phyloP scores from a whole-genome alignment of 1,140 invertebrate genomes.

The Protaetia brevitarsis region DNA sequence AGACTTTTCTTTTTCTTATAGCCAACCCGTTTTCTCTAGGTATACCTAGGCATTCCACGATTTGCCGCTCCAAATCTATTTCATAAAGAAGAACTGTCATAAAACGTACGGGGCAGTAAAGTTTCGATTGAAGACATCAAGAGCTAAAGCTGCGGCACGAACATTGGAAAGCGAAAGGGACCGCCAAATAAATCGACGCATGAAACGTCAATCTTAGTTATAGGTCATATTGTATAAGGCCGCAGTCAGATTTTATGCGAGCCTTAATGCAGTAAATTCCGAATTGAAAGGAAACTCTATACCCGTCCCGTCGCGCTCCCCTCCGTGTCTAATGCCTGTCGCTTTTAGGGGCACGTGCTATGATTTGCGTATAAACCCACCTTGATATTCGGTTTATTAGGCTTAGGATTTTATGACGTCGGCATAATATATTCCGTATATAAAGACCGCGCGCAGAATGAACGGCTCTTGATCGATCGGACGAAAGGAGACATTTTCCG shows the following conservation, averaged over 20 bases:
- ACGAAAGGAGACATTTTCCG: neutral
- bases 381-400: constrained; percentile 10
- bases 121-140: neutral
- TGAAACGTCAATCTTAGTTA: constrained; percentile 16
- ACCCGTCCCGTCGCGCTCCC: neutral
- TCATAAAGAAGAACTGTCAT: constrained; percentile 15
- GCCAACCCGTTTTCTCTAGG: too few relatives aligned
- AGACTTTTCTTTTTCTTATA: too few relatives aligned
- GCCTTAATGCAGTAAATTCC: constrained; percentile 10
- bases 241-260: constrained; percentile 8
- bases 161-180: neutral
- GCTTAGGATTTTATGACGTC: neutral
- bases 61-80: constrained; percentile 7
- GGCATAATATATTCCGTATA: neutral
- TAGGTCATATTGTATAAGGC: neutral
- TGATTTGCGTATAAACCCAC: constrained; percentile 8
- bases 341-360: neutral
- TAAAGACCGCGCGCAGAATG: neutral
- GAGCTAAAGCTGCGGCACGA: neutral
- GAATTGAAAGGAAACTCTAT: constrained; percentile 8
- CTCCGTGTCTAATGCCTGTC: neutral
- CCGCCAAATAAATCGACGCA: constrained; percentile 15
- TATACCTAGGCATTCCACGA: too few relatives aligned
- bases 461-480: neutral
- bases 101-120: constrained; percentile 3